A percentile compares a stretch with the other conserved stretches of the same genome.
Conservation (phyloP, 2,113 vertebrate genomes). For the Chauna torquata region DNA sequence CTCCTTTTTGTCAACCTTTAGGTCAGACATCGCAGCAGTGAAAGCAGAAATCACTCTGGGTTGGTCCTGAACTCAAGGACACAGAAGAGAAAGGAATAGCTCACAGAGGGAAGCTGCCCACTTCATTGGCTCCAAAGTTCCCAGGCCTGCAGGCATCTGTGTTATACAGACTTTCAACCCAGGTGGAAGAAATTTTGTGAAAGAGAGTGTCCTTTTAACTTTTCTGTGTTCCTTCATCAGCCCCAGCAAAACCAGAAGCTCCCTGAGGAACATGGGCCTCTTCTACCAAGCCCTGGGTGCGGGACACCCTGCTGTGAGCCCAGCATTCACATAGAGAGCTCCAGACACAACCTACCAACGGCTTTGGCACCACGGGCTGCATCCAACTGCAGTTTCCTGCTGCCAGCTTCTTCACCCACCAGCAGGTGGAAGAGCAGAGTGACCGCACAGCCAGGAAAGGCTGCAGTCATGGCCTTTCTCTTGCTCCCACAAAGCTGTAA, state of each 20-base stretch:
- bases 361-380: not conserved
- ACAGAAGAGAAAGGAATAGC: not conserved
- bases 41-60: rapidly evolving
- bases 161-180: not conserved
- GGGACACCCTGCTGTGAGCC: not conserved
- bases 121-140: not conserved
- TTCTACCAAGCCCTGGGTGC: not conserved
- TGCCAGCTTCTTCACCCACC: not conserved
- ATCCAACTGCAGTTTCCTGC: not conserved
- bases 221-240: not conserved
- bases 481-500: not conserved
- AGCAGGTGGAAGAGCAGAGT: not conserved
- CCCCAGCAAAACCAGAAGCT: not conserved
- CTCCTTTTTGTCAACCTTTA: not conserved
- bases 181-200: not conserved
- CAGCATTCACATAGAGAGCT: not conserved
- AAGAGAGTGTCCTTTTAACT: not conserved
- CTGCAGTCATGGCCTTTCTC: not conserved
- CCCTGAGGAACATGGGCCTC: not conserved
- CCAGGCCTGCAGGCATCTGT: not conserved
- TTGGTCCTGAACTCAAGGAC: not conserved
- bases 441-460: not conserved
- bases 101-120: not conserved
- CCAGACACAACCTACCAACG: not conserved
- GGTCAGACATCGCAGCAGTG: not conserved